phyloP scores from a whole-genome alignment of 2,888 invertebrate species.

The Amphipyra berbera region DNA sequence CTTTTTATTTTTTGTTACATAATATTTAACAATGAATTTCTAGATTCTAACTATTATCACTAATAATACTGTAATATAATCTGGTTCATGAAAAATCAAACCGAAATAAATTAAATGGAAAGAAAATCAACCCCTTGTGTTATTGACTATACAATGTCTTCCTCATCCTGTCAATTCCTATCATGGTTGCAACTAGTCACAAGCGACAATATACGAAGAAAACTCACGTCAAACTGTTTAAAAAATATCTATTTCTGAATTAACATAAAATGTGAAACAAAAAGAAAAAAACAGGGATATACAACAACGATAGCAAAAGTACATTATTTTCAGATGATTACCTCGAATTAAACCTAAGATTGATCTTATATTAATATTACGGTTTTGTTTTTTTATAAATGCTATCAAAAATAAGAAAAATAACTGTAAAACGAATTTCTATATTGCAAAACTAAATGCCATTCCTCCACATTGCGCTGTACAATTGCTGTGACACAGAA shows the following conservation, averaged over 20 bases:
- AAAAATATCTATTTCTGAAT: constrained; percentile 68
- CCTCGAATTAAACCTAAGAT: constrained; percentile 51
- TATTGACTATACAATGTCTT: constrained; percentile 31
- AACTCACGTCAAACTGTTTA: constrained; percentile 60
- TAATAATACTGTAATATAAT: constrained; percentile 90
- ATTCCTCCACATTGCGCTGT: constrained; percentile 17
- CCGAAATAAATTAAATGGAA: constrained; percentile 89
- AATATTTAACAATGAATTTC: constrained; percentile 89
- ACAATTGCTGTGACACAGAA: constrained; percentile 1
- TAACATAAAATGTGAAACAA: constrained; percentile 65
- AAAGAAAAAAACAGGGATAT: constrained; percentile 59
- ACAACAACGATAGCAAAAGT: constrained; percentile 60
- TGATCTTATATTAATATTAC: constrained; percentile 53
- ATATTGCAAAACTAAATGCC: constrained; percentile 36
- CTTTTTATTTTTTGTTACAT: constrained; percentile 88
- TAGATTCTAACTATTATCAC: constrained; percentile 90
- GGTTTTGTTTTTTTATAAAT: constrained; percentile 62
- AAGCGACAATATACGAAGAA: constrained; percentile 41
- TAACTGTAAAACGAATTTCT: constrained; percentile 37
- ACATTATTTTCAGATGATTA: constrained; percentile 43
- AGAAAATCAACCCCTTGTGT: constrained; percentile 70
- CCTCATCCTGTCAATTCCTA: constrained; percentile 1
- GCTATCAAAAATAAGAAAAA: constrained; percentile 60
- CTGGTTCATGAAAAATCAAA: constrained; percentile 90
- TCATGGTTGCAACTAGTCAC: neutral